Conservation (phyloP, 1,140 invertebrate species). For the Drosophila erecta region DNA sequence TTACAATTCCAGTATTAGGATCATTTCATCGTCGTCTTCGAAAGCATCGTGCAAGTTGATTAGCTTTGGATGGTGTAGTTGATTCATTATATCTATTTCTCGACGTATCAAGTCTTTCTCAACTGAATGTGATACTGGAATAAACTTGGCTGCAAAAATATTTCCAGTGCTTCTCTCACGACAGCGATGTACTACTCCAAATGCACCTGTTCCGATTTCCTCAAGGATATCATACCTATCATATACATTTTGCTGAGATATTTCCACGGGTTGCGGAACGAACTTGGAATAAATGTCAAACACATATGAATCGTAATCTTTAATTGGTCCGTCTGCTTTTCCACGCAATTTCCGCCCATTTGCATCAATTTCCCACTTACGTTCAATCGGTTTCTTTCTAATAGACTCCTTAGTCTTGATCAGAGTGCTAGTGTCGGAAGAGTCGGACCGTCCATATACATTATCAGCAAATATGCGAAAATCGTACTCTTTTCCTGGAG, state of each 20-base stretch:
- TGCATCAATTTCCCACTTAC: slow-evolving; percentile 94
- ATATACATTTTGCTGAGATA: slow-evolving; percentile 97
- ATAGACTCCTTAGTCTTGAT: slow-evolving; percentile 93
- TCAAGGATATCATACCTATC: slow-evolving; percentile 99
- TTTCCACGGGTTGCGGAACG: slow-evolving; percentile 97
- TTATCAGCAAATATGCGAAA: slow-evolving; percentile 99
- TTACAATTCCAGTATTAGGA: slow-evolving; percentile 99
- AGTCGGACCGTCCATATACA: slow-evolving; percentile 97
- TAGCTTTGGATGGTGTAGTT: slow-evolving; percentile 98
- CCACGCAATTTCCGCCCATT: slow-evolving; percentile 96
- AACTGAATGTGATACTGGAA: slow-evolving; percentile 96
- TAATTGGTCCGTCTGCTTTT: slow-evolving; percentile 93
- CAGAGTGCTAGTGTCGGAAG: slow-evolving; percentile 93
- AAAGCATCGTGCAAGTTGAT: slow-evolving; percentile 99
- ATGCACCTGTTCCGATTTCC: slow-evolving; percentile 99
- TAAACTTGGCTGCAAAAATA: slow-evolving; percentile 99
- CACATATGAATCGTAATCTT: slow-evolving; percentile 99
- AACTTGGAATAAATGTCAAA: slow-evolving; percentile 99
- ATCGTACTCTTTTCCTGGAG: slow-evolving; percentile 97
- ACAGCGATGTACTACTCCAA: slow-evolving; percentile 99
- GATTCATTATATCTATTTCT: slow-evolving; percentile 99
- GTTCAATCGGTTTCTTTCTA: slow-evolving; percentile 91
- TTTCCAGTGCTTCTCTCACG: slow-evolving; percentile 97
- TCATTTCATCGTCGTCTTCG: slow-evolving; percentile 99
- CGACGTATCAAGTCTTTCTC: slow-evolving; percentile 99